A percentile compares a stretch with the other conserved stretches of the same genome.
These are phyloP conservation scores for Stegana nigrithorax DNA, from an alignment of 2,888 invertebrate genomes.

Conservation along the genomic window DNA sequence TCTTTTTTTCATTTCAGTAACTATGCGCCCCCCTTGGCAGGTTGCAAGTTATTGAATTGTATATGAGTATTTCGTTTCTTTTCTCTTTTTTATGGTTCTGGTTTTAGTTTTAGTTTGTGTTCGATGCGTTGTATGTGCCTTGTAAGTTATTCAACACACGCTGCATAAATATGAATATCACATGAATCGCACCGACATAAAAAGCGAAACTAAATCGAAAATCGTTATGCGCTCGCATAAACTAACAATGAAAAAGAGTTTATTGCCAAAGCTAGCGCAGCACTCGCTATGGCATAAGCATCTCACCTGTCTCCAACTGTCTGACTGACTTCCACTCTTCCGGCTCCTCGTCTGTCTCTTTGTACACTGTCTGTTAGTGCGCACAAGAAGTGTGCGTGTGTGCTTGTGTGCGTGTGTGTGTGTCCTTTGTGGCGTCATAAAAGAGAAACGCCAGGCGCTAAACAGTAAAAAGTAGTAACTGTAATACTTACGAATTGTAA, in stretches of 20 bases:
- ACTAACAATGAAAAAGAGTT: conserved; percentile 11
- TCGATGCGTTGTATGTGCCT: no score
- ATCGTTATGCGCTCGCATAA: conserved; percentile 38
- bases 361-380: no score
- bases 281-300: neutral
- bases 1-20: no score
- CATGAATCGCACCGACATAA: conserved; percentile 1
- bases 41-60: conserved; percentile 12
- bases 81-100: neutral
- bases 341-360: no score
- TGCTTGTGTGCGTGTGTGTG: no score
- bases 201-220: conserved; percentile 42
- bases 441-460: neutral
- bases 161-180: conserved; percentile 7
- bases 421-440: no score
- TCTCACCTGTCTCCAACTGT: neutral
- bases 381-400: neutral
- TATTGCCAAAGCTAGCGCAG: neutral
- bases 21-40: no score
- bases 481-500: neutral
- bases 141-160: neutral
- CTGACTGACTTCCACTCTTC: neutral
- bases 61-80: no score
- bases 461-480: conserved; percentile 3
- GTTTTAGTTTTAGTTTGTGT: neutral